These are phyloP conservation scores for Solenopsis invicta DNA, from an alignment of 1,140 invertebrate genomes.

Conservation along the genomic window DNA sequence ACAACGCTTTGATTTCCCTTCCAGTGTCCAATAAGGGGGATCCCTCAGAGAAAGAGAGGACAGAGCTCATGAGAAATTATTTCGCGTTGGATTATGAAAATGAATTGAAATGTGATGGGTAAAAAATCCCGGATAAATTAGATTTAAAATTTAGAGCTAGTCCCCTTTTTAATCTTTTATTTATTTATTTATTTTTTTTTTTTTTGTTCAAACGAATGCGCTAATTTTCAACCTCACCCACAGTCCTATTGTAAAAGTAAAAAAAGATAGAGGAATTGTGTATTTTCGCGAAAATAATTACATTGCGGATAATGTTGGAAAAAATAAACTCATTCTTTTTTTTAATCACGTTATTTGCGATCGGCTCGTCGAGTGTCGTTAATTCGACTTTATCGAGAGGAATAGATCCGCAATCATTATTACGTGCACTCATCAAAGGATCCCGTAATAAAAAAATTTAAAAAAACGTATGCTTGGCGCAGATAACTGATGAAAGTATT, in stretches of 20 bases:
- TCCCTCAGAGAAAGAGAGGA: neutral
- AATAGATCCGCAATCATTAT: slow-evolving; percentile 24
- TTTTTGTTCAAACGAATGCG: no score
- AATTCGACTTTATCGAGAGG: slow-evolving; percentile 21
- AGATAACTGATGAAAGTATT: slow-evolving; percentile 59
- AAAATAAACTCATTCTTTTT: neutral
- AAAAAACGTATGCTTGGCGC: slow-evolving; percentile 12
- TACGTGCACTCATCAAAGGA: neutral
- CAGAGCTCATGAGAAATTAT: neutral
- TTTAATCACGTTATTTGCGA: slow-evolving; percentile 8
- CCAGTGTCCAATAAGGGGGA: neutral
- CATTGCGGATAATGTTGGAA: neutral
- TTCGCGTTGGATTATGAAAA: neutral
- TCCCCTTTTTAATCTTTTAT: neutral
- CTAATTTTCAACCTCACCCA: neutral
- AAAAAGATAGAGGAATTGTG: neutral
- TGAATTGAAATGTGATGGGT: no score
- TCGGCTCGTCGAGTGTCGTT: neutral
- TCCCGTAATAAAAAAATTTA: slow-evolving; percentile 14
- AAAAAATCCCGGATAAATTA: neutral
- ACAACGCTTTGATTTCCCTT: slow-evolving; percentile 11
- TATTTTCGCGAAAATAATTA: neutral
- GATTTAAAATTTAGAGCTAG: neutral
- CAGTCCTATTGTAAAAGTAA: neutral
- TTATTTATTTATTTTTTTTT: no score